Conservation (phyloP, 2,888 invertebrate species). For the Halocaridina rubra region DNA sequence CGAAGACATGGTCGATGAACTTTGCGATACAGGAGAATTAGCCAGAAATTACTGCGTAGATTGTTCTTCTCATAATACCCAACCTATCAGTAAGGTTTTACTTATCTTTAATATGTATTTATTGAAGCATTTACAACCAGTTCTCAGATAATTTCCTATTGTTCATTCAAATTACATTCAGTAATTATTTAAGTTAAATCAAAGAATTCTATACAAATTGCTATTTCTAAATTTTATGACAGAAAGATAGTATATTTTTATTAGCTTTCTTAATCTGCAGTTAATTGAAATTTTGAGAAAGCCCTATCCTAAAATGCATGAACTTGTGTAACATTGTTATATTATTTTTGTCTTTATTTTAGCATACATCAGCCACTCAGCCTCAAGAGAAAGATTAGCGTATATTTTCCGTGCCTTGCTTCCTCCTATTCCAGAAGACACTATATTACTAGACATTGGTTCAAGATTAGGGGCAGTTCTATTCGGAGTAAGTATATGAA, state of each 20-base stretch:
- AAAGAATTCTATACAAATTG: neutral
- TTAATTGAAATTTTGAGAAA: too few relatives aligned
- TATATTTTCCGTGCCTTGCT: constrained; percentile 76
- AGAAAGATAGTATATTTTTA: too few relatives aligned
- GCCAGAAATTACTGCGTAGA: constrained; percentile 71
- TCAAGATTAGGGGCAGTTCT: constrained; percentile 78
- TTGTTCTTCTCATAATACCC: constrained; percentile 72
- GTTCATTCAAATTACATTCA: too few relatives aligned
- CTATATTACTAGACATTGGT: constrained; percentile 77
- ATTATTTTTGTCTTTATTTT: too few relatives aligned
- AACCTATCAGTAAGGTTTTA: constrained; percentile 62
- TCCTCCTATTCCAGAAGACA: constrained; percentile 73
- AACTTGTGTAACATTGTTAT: neutral
- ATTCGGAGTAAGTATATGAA: constrained; percentile 73
- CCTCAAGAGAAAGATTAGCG: constrained; percentile 73
- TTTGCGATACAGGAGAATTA: constrained; percentile 71
- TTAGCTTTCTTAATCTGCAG: too few relatives aligned
- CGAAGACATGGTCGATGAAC: constrained; percentile 74
- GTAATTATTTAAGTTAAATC: neutral
- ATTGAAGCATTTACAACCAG: too few relatives aligned
- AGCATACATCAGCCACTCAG: constrained; percentile 77
- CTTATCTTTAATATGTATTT: too few relatives aligned
- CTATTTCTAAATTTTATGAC: too few relatives aligned
- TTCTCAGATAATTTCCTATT: too few relatives aligned
- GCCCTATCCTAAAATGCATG: too few relatives aligned